Base-by-base conservation (phyloP, 2,888 invertebrate genomes). In the Cynaeus angustus region DNA sequence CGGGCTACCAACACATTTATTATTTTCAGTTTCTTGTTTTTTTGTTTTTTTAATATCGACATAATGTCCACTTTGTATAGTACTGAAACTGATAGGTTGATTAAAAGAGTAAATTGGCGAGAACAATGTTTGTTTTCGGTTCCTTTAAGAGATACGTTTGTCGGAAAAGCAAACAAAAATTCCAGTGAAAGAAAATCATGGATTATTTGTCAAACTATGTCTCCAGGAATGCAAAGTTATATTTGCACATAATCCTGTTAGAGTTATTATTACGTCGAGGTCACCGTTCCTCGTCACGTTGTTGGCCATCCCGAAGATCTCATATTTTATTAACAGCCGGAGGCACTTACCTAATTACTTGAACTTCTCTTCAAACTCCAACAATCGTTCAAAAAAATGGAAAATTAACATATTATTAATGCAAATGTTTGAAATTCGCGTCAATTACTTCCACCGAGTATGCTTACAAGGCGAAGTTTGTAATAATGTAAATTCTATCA, bases 401-500 rank as follows among this genome's bases (percentile, higher is more conserved):
- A 2, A 12, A 26, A 48, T 48, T 48, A 48, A 48, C 48, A 48
- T 48, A 48, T 48, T 21, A 48, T 48, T 21, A 48, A 48, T 48
- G 48, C 48, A 48, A 9, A 4, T 12, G 4, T 21, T 4, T 28
- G 5, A 21, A 21, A 21, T 4, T 14, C 14, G 8, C 33, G 13
- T 13, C 33, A 53, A 53, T 30, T 53, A 53, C 33, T 53, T 53
- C 53, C 53, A 33, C 28, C 8, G 53, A 16, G 53, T 13, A 6
- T 14, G 33, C 33, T 53, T 53, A 37, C 14, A 53, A 53, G 33
- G 4, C 53, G 53, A n/a, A 55, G 38, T 38, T 55, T 41, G 38
- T 16, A 38, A 37, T 53, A 53, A 53, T 53, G 37, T 12, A 43
- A 43, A 43, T 43, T 43, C 43, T 2, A 37, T 37, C 14, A 16